Conservation (phyloP, 2,113 vertebrate genomes). For the Pelecanoides urinatrix region DNA sequence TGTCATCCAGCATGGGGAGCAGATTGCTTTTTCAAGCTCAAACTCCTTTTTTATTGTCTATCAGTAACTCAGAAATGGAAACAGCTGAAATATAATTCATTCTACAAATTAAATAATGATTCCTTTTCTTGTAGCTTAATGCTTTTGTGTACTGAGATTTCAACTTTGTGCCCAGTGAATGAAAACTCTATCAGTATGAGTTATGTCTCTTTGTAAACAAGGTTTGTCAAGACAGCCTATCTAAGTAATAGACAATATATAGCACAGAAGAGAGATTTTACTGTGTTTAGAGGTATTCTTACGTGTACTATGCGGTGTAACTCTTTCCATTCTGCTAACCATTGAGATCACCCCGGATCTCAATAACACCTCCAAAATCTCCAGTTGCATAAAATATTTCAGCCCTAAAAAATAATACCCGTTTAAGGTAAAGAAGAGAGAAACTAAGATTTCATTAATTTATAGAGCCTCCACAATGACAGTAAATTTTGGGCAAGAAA, state of each 20-base stretch:
- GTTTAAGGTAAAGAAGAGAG: neutral
- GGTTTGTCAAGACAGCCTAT: neutral
- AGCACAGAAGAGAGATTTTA: neutral
- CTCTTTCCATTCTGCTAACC: neutral
- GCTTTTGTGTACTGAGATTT: neutral
- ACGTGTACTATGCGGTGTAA: neutral
- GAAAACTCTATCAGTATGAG: neutral
- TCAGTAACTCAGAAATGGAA: neutral
- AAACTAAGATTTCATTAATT: neutral
- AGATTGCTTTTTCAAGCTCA: slow-evolving; percentile 4
- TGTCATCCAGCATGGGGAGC: neutral
- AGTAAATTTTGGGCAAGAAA: neutral
- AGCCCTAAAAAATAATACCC: neutral
- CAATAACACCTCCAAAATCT: neutral
- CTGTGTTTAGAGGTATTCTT: neutral
- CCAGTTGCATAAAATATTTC: neutral
- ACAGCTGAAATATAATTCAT: neutral
- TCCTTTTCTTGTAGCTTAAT: neutral
- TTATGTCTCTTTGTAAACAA: neutral
- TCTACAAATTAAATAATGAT: neutral
- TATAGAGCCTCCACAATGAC: neutral
- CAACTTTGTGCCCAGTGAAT: neutral
- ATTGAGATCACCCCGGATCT: neutral
- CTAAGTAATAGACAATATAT: neutral
- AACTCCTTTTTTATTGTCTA: neutral